Base-by-base conservation (phyloP, 2,888 invertebrate species). In the Synanthedon tipuliformis region DNA sequence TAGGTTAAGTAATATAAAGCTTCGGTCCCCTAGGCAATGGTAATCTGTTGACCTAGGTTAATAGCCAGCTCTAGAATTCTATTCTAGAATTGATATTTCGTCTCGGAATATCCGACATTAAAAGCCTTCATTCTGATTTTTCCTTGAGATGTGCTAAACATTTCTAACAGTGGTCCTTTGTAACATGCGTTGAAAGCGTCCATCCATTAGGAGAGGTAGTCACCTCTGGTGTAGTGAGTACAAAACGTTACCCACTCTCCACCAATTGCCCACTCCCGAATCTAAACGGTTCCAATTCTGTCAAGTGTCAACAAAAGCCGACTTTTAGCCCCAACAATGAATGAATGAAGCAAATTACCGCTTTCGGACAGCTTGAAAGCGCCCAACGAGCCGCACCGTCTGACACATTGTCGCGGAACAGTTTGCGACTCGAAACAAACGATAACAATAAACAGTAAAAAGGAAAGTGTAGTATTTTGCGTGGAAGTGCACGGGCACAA, bases 361-460 rank as follows among this genome's bases (percentile, higher is more conserved):
- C 81, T 75, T 81, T 83, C 81, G 71, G 79, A 74, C 34, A 78
- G 71, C 82, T 84, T 81, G 82, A 85, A 86, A 83, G 83, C 80
- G 78, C 64, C 63, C 79, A 78, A 66, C 78, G 78, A 70, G 72
- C 72, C 84, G 86, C 78, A 79, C 77, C 75, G 75, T 56, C 71
- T 68, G 70, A 69, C 75, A 64, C 76, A 76, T 83, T 84, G 82
- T 84, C 69, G 73, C 56, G 64, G 73, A 64, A 78, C 80, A 80
- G 87, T 84, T 85, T 85, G 86, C 85, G 75, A 71, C 69, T 71
- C 78, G 85, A 84, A 86, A 86, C 84, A 85, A 85, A 80, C 79
- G 82, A 74, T 78, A 75, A 85, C 86, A 86, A 84, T 86, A 86
- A 86, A 86, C 84, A 85, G 73, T 82, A 77, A 81, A 84, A 84